These are phyloP conservation scores for Drosophila anomalipes DNA, from an alignment of 2,888 invertebrate species.

Conservation along the genomic window DNA sequence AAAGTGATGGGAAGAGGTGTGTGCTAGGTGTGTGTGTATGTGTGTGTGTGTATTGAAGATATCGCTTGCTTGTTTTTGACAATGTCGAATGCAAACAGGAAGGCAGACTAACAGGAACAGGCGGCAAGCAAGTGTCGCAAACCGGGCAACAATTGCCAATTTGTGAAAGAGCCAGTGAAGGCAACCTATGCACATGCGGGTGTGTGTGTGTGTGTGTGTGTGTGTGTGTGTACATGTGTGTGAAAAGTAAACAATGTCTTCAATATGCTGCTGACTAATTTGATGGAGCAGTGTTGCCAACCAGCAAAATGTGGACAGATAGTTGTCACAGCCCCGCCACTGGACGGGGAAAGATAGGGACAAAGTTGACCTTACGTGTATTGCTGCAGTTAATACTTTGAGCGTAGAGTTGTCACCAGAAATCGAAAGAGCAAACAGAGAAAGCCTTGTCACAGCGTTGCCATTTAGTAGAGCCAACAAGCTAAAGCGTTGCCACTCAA, in stretches of 20 bases:
- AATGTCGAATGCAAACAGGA: conserved; percentile 68
- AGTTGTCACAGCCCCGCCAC: background rate
- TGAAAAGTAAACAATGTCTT: conserved; percentile 38
- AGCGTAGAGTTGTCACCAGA: conserved; percentile 32
- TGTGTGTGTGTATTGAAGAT: conserved; percentile 34
- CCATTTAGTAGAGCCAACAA: background rate
- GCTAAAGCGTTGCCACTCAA: background rate
- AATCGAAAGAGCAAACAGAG: background rate
- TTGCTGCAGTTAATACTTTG: background rate
- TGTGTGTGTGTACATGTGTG: background rate
- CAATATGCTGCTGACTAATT: conserved; percentile 49
- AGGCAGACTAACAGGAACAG: conserved; percentile 28
- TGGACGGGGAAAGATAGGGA: background rate
- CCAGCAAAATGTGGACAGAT: background rate
- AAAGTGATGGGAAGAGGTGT: background rate
- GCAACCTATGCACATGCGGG: background rate
- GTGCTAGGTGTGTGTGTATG: conserved; percentile 1
- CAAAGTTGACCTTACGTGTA: background rate
- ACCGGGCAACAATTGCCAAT: conserved; percentile 59
- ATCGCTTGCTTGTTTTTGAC: conserved; percentile 68
- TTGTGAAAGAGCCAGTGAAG: conserved; percentile 21
- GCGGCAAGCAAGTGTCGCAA: conserved; percentile 61
- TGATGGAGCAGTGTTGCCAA: conserved; percentile 20
- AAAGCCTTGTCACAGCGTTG: background rate
- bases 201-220: background rate